Evolutionary conservation across 2,888 invertebrate species (phyloP), one percentile per base, ranked within the genome.

Genomic region (Lasioglossum malachurum): DNA sequence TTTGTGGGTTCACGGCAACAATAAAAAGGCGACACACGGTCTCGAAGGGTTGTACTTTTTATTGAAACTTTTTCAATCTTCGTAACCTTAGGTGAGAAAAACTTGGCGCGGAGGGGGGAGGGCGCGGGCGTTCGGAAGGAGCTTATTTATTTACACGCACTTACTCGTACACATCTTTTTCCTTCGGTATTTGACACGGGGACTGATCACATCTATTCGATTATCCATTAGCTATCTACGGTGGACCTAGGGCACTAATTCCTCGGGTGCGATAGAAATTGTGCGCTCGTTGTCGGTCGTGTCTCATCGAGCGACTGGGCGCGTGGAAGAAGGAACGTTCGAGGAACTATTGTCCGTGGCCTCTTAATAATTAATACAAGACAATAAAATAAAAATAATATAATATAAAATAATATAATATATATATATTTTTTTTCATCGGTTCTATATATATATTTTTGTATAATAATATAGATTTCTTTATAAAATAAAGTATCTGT

Each of bases 401-500:
- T 88, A 91, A 91, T 90, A 91, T 88, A 87, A 86, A 75, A 89
- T 82, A 90, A 83, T 74, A 90, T 91, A 90, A 90, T 87, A 91
- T 90, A 91, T 90, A 91, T 91, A 90, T 86, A 89, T 78, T 92
- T 93, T 92, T 91, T 89, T 74, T 80, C 87, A 72, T 91, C 89
- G 87, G 72, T 80, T 87, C 83, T 89, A 87, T 89, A 80, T 89
- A 80, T 67, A 67, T 67, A 35, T 35, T 67, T 89, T 89, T 87
- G 83, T 92, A 89, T 88, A 92, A 93, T 92, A 93, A 92, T 94
- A 93, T 91, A 92, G 93, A 92, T 91, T 64, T 73, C 90, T 94
- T 92, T 93, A 94, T 94, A 94, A 94, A 94, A 94, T 94, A 94
- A 93, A 94, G 92, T 89, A 93, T 94, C 92, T 94, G 93, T 94